Evolutionary conservation across 2,797 vertebrate species (phyloP).

Genomic region (Urocyon cinereoargenteus): DNA sequence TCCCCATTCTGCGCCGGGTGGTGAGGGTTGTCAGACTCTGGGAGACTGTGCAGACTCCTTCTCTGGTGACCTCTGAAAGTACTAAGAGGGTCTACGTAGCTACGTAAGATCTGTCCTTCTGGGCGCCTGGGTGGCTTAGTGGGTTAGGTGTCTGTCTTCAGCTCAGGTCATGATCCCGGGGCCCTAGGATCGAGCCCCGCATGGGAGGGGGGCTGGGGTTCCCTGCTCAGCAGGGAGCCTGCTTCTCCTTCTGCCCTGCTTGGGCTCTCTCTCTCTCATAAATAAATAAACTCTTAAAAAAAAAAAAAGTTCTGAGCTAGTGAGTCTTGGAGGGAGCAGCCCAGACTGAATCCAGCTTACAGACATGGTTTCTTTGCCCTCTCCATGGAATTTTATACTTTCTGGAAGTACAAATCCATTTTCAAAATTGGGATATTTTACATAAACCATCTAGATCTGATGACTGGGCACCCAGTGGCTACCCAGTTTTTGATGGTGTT

Average conservation of each 20-base stretch:
- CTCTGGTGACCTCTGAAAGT: neutral
- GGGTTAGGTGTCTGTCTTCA: too few relatives aligned
- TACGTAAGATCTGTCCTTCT: neutral
- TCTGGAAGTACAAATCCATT: neutral
- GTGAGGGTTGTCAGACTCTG: neutral
- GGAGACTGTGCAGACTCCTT: neutral
- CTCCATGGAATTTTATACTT: neutral
- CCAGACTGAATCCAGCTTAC: neutral
- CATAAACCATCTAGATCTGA: neutral
- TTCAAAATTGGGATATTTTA: neutral
- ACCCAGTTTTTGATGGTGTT: fast-evolving
- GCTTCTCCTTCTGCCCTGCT: too few relatives aligned
- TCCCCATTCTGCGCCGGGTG: neutral
- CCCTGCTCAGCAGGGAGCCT: too few relatives aligned
- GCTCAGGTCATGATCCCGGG: too few relatives aligned
- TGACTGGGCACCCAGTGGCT: neutral
- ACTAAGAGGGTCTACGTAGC: too few relatives aligned
- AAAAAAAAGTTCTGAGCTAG: too few relatives aligned
- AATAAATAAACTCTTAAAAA: too few relatives aligned
- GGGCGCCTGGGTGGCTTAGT: too few relatives aligned
- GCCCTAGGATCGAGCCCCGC: too few relatives aligned
- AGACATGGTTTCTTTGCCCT: neutral
- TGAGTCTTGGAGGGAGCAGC: neutral
- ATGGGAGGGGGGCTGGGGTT: fast-evolving
- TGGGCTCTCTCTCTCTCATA: too few relatives aligned